A percentile compares a stretch with the other conserved stretches of the same genome.
These are phyloP conservation scores for Diplazon laetatorius DNA, from an alignment of 2,888 invertebrate species.

Conservation along the genomic window DNA sequence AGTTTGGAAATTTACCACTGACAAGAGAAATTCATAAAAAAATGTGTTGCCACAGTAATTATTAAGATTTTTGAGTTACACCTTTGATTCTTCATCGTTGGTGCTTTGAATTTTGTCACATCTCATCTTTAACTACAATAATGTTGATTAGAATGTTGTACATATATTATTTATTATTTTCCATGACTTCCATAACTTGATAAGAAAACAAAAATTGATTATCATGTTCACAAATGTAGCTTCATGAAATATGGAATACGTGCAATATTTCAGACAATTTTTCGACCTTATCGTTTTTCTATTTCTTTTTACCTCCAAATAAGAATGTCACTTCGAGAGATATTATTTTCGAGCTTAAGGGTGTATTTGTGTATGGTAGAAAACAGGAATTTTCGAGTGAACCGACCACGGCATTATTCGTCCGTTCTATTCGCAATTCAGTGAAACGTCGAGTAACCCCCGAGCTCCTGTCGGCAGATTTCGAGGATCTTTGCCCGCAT, in stretches of 20 bases:
- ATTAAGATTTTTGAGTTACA: no score
- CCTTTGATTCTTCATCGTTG: no score
- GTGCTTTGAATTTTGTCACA: no score
- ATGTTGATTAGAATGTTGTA: no score
- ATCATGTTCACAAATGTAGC: no score
- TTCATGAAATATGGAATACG: no score
- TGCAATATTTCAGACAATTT: no score
- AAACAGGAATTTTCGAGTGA: background rate
- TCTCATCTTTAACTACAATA: no score
- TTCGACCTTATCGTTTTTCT: conserved; percentile 12
- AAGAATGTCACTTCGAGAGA: conserved; percentile 12
- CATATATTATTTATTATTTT: background rate
- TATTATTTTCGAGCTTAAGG: conserved; percentile 37
- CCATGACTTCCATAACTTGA: background rate
- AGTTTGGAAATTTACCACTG: no score
- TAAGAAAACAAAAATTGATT: no score
- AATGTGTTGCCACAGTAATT: no score
- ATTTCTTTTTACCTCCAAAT: conserved; percentile 26
- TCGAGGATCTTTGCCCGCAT: conserved; percentile 25
- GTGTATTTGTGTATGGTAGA: conserved; percentile 26
- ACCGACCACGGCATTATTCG: background rate
- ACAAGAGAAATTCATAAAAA: no score
- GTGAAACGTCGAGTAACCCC: conserved; percentile 40
- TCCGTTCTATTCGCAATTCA: conserved; percentile 50
- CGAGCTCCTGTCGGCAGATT: conserved; percentile 31